Base-by-base conservation (phyloP, 2,797 vertebrate species). In the Brotula barbata region DNA sequence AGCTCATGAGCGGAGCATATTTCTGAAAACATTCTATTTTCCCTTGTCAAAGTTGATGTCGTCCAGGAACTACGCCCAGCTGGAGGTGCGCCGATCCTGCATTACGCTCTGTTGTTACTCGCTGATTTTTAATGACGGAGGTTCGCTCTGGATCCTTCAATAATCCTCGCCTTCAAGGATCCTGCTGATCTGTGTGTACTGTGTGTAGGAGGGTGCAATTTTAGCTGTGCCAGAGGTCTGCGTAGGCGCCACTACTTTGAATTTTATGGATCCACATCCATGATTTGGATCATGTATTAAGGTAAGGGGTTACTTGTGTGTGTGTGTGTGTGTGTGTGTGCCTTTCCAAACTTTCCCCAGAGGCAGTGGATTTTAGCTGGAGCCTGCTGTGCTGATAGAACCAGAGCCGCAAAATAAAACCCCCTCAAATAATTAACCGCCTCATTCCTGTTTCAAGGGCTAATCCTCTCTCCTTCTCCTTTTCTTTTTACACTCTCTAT, bases 201-300 rank as follows among this genome's bases (percentile, higher is more conserved):
- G 19, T 48, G 46, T 40, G 41, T 28, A 28, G 4, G 25, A 58
- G 50, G 8, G 47, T 44, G 64, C 47, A 40, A 0, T 43, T 64
- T 62, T 21, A 60, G 66, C 55, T 33, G 45, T 23, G 60, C 84
- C 74, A 73, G n/a, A 55, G 12, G 21, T 65, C 75, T 64, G 77
- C 69, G 50, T 52, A 57, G 85, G 62, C 56, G 78, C 77, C 76
- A 64, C 52, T 8, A 17, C 75, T 68, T 59, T 50, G 21, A 65
- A 74, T 78, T 88, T 88, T 81, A 87, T 77, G 65, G 74, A 78
- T 70, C 78, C 82, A 87, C 42, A 15, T 81, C 84, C 58, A 57
- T 59, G 64, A 81, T 71, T 67, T 74, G 65, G 74, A 71, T 55
- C 58, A 13, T 45, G 74, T 64, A 68, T 46, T 72, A 83, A 82